Evolutionary conservation across 2,888 invertebrate genomes (phyloP).

Genomic region (Idaea straminata): DNA sequence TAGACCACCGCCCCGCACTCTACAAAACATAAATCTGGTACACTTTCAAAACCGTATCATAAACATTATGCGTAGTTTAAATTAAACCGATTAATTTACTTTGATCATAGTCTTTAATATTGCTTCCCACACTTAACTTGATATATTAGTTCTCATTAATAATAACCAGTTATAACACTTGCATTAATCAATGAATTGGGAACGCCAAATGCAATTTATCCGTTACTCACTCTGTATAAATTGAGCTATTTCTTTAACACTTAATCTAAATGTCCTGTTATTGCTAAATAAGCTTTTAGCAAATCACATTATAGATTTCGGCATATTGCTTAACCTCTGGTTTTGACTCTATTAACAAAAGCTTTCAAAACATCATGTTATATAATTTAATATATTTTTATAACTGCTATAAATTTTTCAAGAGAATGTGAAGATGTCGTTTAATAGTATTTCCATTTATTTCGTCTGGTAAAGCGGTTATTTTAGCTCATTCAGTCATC

Average conservation of each 20-base stretch:
- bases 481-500: background rate
- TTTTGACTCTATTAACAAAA: background rate
- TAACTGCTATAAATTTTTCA: background rate
- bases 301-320: background rate
- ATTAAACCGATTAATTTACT: background rate
- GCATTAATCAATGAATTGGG: background rate
- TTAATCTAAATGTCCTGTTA: constrained; percentile 1
- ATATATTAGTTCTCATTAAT: background rate
- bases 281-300: background rate
- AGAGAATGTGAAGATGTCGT: background rate
- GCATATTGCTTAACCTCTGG: background rate
- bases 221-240: background rate
- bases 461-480: background rate
- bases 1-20: no score
- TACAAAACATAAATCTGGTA: background rate
- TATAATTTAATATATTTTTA: background rate
- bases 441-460: background rate
- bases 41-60: background rate
- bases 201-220: background rate
- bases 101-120: background rate
- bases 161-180: constrained; percentile 1
- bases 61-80: background rate
- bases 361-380: background rate
- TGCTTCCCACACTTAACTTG: constrained; percentile 1
- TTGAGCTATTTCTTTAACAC: constrained; percentile 2